A percentile compares a stretch with the other conserved stretches of the same genome.
These are phyloP conservation scores for Oreochromis grahami DNA, from an alignment of 2,797 vertebrate species.

Conservation along the genomic window DNA sequence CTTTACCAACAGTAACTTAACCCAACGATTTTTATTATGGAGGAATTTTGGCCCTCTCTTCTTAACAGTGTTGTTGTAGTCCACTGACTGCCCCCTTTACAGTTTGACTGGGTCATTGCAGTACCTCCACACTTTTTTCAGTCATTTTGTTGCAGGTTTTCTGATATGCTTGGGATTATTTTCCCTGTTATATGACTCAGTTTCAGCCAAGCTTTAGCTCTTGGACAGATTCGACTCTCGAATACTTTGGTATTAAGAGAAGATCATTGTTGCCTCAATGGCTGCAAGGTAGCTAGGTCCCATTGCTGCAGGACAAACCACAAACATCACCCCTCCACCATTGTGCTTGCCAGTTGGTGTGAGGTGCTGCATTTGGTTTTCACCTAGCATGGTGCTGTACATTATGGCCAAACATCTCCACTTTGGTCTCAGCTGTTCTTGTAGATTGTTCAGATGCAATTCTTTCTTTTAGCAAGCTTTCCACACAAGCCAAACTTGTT, in stretches of 20 bases:
- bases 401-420: background rate
- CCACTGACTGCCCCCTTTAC: background rate
- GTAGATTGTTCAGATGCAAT: background rate
- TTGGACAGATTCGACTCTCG: background rate
- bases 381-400: background rate
- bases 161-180: background rate
- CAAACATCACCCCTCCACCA: background rate
- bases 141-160: background rate
- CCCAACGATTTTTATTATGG: background rate
- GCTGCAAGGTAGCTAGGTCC: background rate
- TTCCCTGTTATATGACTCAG: background rate
- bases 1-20: background rate
- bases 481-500: background rate
- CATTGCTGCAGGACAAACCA: background rate
- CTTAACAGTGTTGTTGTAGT: background rate
- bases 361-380: background rate
- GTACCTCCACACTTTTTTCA: background rate
- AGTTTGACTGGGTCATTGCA: background rate
- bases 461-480: background rate
- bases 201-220: background rate
- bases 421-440: background rate
- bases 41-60: background rate
- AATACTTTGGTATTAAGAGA: background rate
- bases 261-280: background rate
- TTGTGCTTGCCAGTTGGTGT: background rate